Evolutionary conservation across 2,888 invertebrate species (phyloP).

Genomic region (Archaeoteleia sp.): DNA sequence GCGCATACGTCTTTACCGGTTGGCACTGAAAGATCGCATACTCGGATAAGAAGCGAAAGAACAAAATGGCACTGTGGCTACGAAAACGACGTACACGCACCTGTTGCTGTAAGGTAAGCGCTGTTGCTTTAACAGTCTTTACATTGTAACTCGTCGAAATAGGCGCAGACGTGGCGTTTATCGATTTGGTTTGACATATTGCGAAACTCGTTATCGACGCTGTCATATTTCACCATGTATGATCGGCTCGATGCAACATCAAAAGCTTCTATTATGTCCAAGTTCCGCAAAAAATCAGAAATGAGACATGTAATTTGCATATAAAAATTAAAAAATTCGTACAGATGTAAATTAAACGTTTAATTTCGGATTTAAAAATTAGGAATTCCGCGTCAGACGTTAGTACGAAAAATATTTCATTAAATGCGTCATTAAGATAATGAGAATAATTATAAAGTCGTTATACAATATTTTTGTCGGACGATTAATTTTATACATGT

Average conservation of each 20-base stretch:
- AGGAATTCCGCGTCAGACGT: too few species aligned
- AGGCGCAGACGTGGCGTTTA: constrained; percentile 24
- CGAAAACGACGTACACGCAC: constrained; percentile 46
- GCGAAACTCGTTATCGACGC: constrained; percentile 36
- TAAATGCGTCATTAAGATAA: too few species aligned
- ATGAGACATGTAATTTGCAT: too few species aligned
- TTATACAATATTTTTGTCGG: too few species aligned
- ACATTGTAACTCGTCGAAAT: constrained; percentile 41
- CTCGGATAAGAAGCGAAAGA: constrained; percentile 37
- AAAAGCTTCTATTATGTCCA: constrained; percentile 49
- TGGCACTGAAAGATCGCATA: constrained; percentile 26
- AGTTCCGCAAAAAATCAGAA: too few species aligned
- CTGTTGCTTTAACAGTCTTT: constrained; percentile 47
- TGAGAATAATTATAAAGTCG: too few species aligned
- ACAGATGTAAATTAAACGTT: too few species aligned
- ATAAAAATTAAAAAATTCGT: too few species aligned
- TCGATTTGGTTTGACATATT: constrained; percentile 48
- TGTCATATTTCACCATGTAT: constrained; percentile 36
- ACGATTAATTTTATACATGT: too few species aligned
- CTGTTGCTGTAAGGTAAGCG: constrained; percentile 50
- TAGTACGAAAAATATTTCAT: too few species aligned
- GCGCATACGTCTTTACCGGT: constrained; percentile 14
- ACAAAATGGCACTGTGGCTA: constrained; percentile 31
- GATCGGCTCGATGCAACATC: constrained; percentile 50
- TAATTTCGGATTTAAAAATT: too few species aligned